These are phyloP conservation scores for Neodiprion lecontei DNA, from an alignment of 1,140 invertebrate species.

Conservation along the genomic window DNA sequence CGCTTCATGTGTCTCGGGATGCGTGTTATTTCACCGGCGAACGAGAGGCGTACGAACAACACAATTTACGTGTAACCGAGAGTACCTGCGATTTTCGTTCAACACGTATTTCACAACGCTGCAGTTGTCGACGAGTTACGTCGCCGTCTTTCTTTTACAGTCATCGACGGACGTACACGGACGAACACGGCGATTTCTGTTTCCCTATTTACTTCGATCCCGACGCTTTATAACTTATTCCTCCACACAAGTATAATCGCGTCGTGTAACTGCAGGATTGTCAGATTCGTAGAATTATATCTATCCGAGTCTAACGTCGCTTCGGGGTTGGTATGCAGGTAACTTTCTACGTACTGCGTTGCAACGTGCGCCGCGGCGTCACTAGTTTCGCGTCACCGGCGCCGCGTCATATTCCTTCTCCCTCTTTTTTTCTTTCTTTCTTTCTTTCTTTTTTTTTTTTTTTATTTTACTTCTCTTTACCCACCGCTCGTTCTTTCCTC, in stretches of 20 bases:
- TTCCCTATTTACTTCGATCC: conserved; percentile 12
- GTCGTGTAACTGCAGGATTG: background rate
- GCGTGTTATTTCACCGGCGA: too few species aligned
- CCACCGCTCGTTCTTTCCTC: background rate
- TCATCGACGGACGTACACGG: too few species aligned
- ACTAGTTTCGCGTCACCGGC: conserved; percentile 2
- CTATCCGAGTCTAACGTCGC: conserved; percentile 24
- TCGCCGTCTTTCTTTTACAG: too few species aligned
- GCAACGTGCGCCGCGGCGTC: conserved; percentile 8
- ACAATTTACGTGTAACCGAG: too few species aligned
- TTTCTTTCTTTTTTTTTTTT: background rate
- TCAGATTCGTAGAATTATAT: conserved; percentile 14
- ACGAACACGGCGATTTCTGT: background rate
- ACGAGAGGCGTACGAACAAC: too few species aligned
- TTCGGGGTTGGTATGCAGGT: conserved; percentile 18
- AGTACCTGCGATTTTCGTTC: too few species aligned
- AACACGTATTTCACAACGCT: too few species aligned
- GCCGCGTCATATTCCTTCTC: background rate
- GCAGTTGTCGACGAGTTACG: too few species aligned
- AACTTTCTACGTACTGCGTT: background rate
- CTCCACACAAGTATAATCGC: too few species aligned
- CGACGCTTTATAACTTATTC: too few species aligned
- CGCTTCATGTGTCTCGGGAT: too few species aligned
- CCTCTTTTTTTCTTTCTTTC: background rate
- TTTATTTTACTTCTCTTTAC: background rate